Evolutionary conservation across 2,113 vertebrate genomes (phyloP).

Genomic region (Silurus asotus): DNA sequence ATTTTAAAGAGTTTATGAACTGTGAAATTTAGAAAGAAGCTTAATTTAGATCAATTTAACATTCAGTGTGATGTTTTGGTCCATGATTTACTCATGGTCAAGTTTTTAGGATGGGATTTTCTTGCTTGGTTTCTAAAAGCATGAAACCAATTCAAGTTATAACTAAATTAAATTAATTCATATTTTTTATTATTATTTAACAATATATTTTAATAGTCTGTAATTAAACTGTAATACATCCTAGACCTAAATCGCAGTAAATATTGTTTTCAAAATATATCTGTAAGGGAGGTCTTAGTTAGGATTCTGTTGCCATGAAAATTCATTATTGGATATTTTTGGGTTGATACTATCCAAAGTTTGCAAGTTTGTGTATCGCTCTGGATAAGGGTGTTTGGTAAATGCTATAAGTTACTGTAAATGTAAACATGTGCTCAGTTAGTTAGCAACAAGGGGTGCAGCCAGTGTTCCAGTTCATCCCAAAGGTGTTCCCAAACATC

Average conservation of each 20-base stretch:
- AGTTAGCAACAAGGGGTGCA: too few species aligned
- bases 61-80: background rate
- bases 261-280: background rate
- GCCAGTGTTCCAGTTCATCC: too few species aligned
- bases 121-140: background rate
- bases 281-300: slow-evolving; percentile 19
- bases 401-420: too few species aligned
- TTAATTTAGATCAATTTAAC: background rate
- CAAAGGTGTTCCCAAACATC: too few species aligned
- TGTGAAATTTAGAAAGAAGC: background rate
- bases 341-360: too few species aligned
- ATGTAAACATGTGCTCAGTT: too few species aligned
- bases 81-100: background rate
- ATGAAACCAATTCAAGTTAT: background rate
- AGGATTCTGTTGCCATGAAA: slow-evolving; percentile 37
- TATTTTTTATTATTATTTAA: background rate
- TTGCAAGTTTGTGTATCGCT: too few species aligned
- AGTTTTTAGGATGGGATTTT: background rate
- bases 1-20: background rate
- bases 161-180: background rate
- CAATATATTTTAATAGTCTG: too few species aligned
- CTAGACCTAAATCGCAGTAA: too few species aligned
- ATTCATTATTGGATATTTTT: slow-evolving; percentile 48
- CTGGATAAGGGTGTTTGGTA: too few species aligned
- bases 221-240: too few species aligned